A percentile compares a stretch with the other conserved stretches of the same genome.
Evolutionary conservation across 1,140 invertebrate genomes (phyloP).

Genomic region (Proctacanthus coquilletti): DNA sequence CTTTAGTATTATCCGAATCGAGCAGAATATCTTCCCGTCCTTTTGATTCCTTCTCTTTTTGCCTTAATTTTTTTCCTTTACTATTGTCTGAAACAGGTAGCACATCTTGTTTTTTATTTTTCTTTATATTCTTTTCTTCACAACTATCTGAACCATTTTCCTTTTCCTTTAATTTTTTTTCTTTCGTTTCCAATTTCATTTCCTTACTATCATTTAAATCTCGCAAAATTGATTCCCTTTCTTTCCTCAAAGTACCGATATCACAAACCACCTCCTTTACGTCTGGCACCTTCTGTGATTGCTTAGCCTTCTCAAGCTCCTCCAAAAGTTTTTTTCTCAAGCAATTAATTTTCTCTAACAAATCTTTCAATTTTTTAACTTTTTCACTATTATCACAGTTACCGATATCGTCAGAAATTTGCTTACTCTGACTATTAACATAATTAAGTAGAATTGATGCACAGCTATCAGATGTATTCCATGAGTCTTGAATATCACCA

Average conservation of each 20-base stretch:
- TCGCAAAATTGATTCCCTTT: neutral
- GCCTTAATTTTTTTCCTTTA: neutral
- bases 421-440: slow-evolving; percentile 22
- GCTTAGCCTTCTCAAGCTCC: slow-evolving; percentile 11
- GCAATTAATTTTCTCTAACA: slow-evolving; percentile 17
- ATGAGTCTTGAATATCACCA: slow-evolving; percentile 5
- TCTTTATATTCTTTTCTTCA: no score
- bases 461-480: slow-evolving; percentile 13
- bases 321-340: slow-evolving; percentile 14
- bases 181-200: neutral
- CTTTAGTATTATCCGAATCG: neutral
- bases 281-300: no score
- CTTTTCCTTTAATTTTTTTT: neutral
- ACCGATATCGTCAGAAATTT: slow-evolving; percentile 15
- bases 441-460: slow-evolving; percentile 19
- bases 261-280: no score
- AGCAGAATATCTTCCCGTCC: slow-evolving; percentile 14
- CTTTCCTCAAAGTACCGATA: no score
- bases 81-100: no score
- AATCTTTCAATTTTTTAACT: slow-evolving; percentile 11
- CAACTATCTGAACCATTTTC: neutral
- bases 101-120: no score
- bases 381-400: slow-evolving; percentile 12
- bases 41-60: slow-evolving; percentile 4
- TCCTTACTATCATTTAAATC: no score